A percentile compares a stretch with the other conserved stretches of the same genome.
phyloP scores from a whole-genome alignment of 1,140 invertebrate genomes.

The Anastrepha obliqua region DNA sequence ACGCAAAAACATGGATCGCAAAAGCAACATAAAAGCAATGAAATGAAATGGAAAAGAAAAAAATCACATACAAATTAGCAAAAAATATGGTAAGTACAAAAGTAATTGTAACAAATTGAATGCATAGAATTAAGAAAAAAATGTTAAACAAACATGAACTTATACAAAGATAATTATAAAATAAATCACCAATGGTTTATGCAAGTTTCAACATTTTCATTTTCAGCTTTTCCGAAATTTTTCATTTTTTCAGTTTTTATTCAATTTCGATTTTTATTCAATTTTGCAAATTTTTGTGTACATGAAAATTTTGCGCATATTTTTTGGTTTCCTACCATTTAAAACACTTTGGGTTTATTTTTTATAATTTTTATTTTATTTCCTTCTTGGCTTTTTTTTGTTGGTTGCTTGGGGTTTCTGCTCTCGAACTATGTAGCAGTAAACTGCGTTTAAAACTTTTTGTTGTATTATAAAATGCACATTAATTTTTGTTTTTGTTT shows the following conservation, averaged over 20 bases:
- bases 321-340: constrained; percentile 42
- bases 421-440: not conserved
- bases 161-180: constrained; percentile 60
- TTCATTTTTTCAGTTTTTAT: constrained; percentile 39
- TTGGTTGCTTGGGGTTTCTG: not conserved
- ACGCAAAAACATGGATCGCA: constrained; percentile 49
- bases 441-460: constrained; percentile 24
- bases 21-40: constrained; percentile 47
- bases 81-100: constrained; percentile 37
- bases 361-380: not conserved
- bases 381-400: not conserved
- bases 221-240: constrained; percentile 34
- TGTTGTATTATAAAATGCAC: not conserved
- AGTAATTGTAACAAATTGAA: not conserved
- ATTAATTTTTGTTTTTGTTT: not conserved
- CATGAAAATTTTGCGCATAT: constrained; percentile 49
- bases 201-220: constrained; percentile 61
- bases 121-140: constrained; percentile 50
- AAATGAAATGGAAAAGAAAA: constrained; percentile 50
- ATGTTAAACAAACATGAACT: constrained; percentile 53
- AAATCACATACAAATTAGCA: constrained; percentile 20
- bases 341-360: not conserved
- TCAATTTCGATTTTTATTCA: constrained; percentile 55
- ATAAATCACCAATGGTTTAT: constrained; percentile 72
- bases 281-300: constrained; percentile 54